Percentiles rank a stretch among this genome's conserved stretches.
Conservation (phyloP, 2,888 invertebrate genomes). For the Monochamus alternatus region DNA sequence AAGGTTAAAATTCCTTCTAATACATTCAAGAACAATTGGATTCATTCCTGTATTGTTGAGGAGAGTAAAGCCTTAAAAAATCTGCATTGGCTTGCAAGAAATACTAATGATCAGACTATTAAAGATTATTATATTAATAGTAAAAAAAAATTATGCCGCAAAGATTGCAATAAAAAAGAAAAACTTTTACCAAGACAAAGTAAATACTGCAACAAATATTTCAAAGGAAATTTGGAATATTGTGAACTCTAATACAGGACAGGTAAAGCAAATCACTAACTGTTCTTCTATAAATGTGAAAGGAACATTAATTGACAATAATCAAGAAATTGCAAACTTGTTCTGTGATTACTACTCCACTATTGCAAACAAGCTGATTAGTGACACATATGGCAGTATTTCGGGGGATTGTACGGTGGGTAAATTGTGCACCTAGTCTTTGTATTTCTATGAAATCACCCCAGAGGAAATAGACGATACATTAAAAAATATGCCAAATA, state of each 20-base stretch:
- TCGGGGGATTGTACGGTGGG: too few species aligned
- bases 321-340: too few species aligned
- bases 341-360: too few species aligned
- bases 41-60: neutral
- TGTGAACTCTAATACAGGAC: too few species aligned
- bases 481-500: neutral
- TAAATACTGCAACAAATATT: too few species aligned
- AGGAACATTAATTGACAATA: too few species aligned
- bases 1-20: neutral
- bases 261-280: too few species aligned
- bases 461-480: neutral
- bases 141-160: neutral
- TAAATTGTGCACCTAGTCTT: neutral
- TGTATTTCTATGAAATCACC: slow-evolving; percentile 5
- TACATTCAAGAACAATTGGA: neutral
- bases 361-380: neutral
- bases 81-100: slow-evolving; percentile 1
- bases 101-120: neutral
- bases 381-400: neutral
- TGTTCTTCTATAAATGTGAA: too few species aligned
- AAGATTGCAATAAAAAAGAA: slow-evolving; percentile 10
- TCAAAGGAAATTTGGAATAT: too few species aligned
- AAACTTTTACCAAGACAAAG: neutral
- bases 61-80: slow-evolving; percentile 3
- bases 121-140: neutral